Conservation (phyloP, 2,113 vertebrate species). For the Rallus limicola region DNA sequence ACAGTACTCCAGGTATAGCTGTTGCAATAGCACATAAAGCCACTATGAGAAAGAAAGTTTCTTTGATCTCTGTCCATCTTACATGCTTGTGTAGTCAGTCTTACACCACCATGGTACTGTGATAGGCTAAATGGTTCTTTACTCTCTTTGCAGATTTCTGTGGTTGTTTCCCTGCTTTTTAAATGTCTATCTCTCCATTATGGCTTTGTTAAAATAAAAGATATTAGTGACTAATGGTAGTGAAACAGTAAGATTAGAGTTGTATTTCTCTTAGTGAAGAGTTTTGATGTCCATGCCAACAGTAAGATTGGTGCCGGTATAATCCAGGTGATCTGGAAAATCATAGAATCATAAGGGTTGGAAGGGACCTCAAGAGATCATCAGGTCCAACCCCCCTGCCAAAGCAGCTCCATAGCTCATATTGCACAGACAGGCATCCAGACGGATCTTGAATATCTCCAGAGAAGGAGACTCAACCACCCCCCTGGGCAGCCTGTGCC, state of each 20-base stretch:
- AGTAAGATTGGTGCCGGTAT: background rate
- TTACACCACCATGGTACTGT: background rate
- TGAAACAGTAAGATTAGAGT: background rate
- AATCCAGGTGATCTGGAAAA: too few relatives aligned
- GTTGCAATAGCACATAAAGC: background rate
- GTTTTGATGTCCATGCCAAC: background rate
- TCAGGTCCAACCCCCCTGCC: too few relatives aligned
- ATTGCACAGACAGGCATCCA: too few relatives aligned
- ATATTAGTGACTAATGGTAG: background rate
- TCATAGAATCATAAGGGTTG: too few relatives aligned
- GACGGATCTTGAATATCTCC: too few relatives aligned
- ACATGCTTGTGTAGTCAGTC: background rate
- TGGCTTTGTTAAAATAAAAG: background rate
- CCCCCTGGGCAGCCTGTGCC: too few relatives aligned
- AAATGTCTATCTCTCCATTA: background rate
- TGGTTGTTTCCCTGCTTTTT: background rate
- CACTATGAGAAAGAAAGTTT: background rate
- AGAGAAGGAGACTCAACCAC: too few relatives aligned
- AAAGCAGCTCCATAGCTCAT: too few relatives aligned
- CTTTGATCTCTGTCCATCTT: background rate
- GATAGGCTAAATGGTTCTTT: fast-evolving
- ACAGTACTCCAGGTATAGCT: background rate
- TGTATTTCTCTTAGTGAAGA: background rate
- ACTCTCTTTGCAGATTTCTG: background rate
- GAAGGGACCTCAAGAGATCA: too few relatives aligned